phyloP scores from a whole-genome alignment of 2,113 vertebrate genomes.

The Pangasianodon gigas region DNA sequence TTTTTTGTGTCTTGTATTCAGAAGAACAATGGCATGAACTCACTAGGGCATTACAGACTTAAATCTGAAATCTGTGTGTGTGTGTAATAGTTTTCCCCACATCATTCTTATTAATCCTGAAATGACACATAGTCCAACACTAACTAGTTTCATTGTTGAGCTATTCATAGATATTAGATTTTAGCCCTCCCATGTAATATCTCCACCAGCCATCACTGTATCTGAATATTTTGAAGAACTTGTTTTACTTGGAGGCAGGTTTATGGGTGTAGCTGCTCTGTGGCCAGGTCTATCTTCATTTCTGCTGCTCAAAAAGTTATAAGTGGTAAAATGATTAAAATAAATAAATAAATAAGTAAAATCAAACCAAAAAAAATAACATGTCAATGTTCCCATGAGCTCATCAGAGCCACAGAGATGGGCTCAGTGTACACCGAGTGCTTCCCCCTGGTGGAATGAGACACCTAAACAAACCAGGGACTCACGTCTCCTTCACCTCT shows the following conservation, averaged over 20 bases:
- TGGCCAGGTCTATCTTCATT: not conserved
- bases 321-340: not conserved
- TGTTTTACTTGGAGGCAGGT: not conserved
- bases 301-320: not conserved
- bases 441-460: constrained; percentile 9
- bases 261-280: not conserved
- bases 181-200: not conserved
- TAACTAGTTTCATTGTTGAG: not conserved
- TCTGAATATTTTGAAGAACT: not conserved
- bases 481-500: not conserved
- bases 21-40: not conserved
- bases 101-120: not conserved
- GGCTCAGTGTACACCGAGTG: not conserved
- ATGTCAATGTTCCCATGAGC: not conserved
- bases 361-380: not conserved
- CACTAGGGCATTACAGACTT: not conserved
- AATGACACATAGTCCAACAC: not conserved
- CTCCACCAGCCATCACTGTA: no score
- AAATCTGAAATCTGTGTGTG: not conserved
- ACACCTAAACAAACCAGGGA: constrained; percentile 7
- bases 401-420: not conserved
- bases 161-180: not conserved
- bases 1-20: not conserved
- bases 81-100: not conserved
- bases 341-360: not conserved